These are phyloP conservation scores for Priocnemis perturbator DNA, from an alignment of 2,888 invertebrate species.

Conservation along the genomic window DNA sequence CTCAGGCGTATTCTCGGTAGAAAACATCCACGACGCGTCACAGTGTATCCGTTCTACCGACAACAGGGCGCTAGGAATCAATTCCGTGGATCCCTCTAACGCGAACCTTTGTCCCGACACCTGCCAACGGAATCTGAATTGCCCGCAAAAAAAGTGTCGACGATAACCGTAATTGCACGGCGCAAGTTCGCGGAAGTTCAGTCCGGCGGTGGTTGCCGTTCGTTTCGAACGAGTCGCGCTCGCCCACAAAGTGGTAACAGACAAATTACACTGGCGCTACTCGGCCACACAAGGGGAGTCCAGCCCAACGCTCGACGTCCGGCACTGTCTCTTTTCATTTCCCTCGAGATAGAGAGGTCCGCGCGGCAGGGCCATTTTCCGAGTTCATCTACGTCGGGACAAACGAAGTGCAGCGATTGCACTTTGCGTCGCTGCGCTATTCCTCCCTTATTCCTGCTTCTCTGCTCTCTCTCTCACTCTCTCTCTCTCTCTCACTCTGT, in stretches of 20 bases:
- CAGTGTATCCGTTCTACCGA: too few relatives aligned
- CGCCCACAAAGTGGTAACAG: constrained; percentile 19
- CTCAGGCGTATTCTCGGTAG: too few relatives aligned
- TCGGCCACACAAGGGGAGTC: constrained; percentile 10
- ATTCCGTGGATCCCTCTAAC: too few relatives aligned
- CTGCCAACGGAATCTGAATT: too few relatives aligned
- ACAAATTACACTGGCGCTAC: constrained; percentile 20
- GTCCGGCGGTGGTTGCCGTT: neutral
- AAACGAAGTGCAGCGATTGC: constrained; percentile 7
- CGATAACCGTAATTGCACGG: too few relatives aligned
- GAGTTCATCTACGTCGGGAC: constrained; percentile 2
- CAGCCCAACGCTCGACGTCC: too few relatives aligned
- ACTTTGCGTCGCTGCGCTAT: neutral
- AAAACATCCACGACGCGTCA: too few relatives aligned
- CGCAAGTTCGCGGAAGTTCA: neutral
- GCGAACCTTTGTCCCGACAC: too few relatives aligned
- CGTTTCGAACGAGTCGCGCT: neutral
- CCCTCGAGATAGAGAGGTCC: neutral
- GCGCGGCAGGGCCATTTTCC: neutral
- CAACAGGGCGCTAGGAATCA: too few relatives aligned
- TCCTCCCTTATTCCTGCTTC: neutral
- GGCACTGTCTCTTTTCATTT: constrained; percentile 2
- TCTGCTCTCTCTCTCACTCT: neutral
- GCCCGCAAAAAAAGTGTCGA: too few relatives aligned
- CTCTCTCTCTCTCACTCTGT: too few relatives aligned